phyloP scores from a whole-genome alignment of 2,797 vertebrate genomes.

The Sciaenops ocellatus region DNA sequence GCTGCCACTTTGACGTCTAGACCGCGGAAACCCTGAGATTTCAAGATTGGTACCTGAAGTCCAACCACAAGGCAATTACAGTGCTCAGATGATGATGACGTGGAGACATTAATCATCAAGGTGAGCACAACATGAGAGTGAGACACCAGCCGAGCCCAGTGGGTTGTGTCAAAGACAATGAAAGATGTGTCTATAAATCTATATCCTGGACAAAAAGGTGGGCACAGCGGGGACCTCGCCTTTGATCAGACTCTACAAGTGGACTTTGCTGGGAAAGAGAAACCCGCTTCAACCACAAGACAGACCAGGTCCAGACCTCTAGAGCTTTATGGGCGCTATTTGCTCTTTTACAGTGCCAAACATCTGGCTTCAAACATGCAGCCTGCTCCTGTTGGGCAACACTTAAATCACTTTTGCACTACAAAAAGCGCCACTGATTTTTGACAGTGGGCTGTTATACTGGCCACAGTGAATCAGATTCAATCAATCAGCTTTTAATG shows the following conservation, averaged over 20 bases:
- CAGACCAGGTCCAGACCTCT: slow-evolving; percentile 51
- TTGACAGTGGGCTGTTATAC: slow-evolving; percentile 7
- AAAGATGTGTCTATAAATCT: too few relatives aligned
- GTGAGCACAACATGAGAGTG: background rate
- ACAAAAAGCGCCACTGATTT: slow-evolving; percentile 15
- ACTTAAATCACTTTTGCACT: slow-evolving; percentile 49
- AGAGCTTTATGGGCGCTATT: slow-evolving; percentile 44
- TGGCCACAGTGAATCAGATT: background rate
- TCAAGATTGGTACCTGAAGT: slow-evolving; percentile 22
- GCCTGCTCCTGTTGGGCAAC: slow-evolving; percentile 65
- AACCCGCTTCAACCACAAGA: slow-evolving; percentile 38
- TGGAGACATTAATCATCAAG: slow-evolving; percentile 27
- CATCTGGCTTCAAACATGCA: slow-evolving; percentile 68
- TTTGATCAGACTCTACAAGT: slow-evolving; percentile 22
- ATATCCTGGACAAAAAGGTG: slow-evolving; percentile 1
- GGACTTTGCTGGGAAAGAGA: slow-evolving; percentile 17
- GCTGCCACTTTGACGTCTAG: slow-evolving; percentile 65
- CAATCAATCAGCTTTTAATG: slow-evolving; percentile 15
- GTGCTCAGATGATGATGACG: background rate
- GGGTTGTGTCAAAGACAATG: background rate
- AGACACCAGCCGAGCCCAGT: slow-evolving; percentile 1
- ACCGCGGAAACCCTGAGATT: slow-evolving; percentile 35
- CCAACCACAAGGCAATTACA: slow-evolving; percentile 21
- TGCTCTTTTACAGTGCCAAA: slow-evolving; percentile 53
- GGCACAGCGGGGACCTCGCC: slow-evolving; percentile 7